Evolutionary conservation across 2,797 vertebrate genomes (phyloP).

Genomic region (Lepus townsendii): DNA sequence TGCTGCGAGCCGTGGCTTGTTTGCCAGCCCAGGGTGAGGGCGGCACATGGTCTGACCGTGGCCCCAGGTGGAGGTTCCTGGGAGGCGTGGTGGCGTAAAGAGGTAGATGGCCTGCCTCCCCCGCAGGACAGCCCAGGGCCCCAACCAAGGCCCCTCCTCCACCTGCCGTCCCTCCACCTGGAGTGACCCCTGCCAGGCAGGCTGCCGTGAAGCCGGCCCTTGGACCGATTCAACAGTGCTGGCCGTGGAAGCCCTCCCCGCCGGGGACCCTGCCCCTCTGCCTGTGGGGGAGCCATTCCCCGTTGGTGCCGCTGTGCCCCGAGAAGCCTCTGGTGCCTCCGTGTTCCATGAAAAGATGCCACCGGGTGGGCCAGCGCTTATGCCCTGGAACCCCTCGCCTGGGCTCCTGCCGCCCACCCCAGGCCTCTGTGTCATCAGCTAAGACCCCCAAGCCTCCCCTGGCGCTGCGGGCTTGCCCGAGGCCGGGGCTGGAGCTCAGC

Average conservation of each 20-base stretch:
- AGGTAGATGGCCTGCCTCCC: not conserved
- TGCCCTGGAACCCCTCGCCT: not conserved
- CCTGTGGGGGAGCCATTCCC: too few species aligned
- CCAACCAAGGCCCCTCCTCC: not conserved
- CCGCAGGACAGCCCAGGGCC: too few species aligned
- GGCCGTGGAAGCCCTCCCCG: not conserved
- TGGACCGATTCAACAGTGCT: not conserved
- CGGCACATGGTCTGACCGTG: too few species aligned
- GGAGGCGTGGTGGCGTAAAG: not conserved
- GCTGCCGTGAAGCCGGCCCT: not conserved
- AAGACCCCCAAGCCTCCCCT: not conserved
- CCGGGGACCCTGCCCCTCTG: not conserved
- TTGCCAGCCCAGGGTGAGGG: not conserved
- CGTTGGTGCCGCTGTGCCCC: not conserved
- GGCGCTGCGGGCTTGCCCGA: not conserved
- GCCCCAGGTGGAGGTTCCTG: not conserved
- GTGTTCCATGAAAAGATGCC: not conserved
- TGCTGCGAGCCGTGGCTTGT: rapidly evolving
- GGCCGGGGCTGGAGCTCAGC: not conserved
- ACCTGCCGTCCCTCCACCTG: not conserved
- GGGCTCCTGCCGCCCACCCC: not conserved
- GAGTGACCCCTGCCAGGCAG: not conserved
- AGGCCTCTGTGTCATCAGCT: not conserved
- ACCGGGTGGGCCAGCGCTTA: not conserved
- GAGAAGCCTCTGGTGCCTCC: not conserved